Evolutionary conservation across 2,113 vertebrate species (phyloP).

Genomic region (Oreochromis niloticus): DNA sequence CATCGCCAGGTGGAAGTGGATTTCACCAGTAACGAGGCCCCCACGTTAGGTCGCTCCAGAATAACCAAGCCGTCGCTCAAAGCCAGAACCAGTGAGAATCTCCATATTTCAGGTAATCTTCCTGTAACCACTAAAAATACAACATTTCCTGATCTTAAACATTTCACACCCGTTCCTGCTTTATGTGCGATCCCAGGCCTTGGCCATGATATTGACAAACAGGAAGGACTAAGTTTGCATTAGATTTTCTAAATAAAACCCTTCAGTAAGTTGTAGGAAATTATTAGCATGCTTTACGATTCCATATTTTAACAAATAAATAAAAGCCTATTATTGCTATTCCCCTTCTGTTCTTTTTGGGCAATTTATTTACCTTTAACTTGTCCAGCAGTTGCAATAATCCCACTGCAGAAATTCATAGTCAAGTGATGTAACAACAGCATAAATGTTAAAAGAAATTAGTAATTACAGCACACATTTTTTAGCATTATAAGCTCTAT

Average conservation of each 20-base stretch:
- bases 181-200: background rate
- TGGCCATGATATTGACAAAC: background rate
- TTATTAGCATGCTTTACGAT: background rate
- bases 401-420: background rate
- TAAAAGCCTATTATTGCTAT: background rate
- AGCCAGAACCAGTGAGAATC: conserved; percentile 9
- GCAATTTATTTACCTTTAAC: background rate
- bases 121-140: background rate
- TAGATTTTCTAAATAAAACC: background rate
- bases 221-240: background rate
- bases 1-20: conserved; percentile 83
- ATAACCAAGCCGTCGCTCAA: conserved; percentile 3
- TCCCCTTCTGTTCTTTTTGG: background rate
- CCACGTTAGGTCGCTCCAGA: background rate
- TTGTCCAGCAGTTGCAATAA: background rate
- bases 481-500: background rate
- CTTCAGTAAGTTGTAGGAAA: background rate
- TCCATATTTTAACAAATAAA: background rate
- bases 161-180: background rate
- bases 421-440: background rate
- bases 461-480: background rate
- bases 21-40: conserved; percentile 19
- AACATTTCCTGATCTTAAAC: background rate
- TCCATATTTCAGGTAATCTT: conserved; percentile 61
- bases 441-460: background rate